Evolutionary conservation across 2,888 invertebrate genomes (phyloP).

Genomic region (Harpalus rubripes): DNA sequence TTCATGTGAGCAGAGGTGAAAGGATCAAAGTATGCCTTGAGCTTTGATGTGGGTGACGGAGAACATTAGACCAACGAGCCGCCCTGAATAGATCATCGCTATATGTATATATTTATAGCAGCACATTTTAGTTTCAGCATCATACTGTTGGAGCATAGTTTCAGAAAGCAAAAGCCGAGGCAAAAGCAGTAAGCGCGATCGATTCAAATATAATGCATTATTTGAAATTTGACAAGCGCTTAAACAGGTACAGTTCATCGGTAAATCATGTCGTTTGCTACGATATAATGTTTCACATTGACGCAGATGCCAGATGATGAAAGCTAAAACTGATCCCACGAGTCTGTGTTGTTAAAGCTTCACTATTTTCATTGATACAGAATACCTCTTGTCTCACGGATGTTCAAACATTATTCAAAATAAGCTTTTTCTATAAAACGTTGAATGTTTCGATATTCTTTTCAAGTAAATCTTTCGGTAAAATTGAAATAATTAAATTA

Average conservation of each 20-base stretch:
- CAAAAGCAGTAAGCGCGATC: neutral
- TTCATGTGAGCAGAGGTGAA: constrained; percentile 36
- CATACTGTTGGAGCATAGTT: neutral
- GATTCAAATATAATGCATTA: neutral
- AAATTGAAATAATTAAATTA: constrained; percentile 41
- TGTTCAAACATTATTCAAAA: constrained; percentile 33
- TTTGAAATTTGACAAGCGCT: constrained; percentile 45
- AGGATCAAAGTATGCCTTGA: constrained; percentile 43
- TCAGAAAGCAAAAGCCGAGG: neutral
- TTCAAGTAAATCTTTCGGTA: constrained; percentile 18
- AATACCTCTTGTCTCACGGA: constrained; percentile 20
- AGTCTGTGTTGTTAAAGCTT: constrained; percentile 22
- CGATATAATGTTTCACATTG: constrained; percentile 41
- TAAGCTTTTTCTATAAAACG: constrained; percentile 13
- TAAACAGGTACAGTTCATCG: constrained; percentile 26
- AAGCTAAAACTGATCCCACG: constrained; percentile 44
- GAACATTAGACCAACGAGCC: neutral
- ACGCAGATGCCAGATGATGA: constrained; percentile 35
- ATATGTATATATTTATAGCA: neutral
- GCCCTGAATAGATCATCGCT: neutral
- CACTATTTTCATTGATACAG: constrained; percentile 44
- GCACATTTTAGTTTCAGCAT: neutral
- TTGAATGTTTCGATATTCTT: constrained; percentile 1
- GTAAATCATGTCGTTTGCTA: constrained; percentile 42
- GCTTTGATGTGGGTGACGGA: constrained; percentile 16